Percentiles rank a stretch among this genome's conserved stretches.
phyloP scores from a whole-genome alignment of 2,113 vertebrate species.

The Zapus hudsonius region DNA sequence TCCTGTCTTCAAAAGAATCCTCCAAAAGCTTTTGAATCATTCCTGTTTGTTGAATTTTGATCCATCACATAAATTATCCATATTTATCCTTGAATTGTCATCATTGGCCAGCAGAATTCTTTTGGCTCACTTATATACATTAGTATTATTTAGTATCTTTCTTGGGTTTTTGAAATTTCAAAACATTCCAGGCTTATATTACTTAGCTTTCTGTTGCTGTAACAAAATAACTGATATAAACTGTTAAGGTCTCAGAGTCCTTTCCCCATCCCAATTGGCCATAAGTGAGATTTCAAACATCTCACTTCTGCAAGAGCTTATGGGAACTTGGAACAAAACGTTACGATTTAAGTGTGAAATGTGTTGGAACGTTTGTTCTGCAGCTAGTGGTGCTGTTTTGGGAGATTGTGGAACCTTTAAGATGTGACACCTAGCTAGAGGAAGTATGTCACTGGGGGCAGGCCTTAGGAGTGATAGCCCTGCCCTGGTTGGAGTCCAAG shows the following conservation, averaged over 20 bases:
- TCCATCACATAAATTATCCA: neutral
- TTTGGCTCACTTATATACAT: neutral
- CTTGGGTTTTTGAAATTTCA: constrained; percentile 13
- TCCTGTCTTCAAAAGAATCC: constrained; percentile 34
- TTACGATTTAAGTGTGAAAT: no score
- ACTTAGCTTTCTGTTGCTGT: no score
- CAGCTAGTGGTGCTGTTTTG: neutral
- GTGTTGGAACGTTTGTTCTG: neutral
- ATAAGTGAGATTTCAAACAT: no score
- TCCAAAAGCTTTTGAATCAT: neutral
- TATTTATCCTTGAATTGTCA: constrained; percentile 20
- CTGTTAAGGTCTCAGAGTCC: no score
- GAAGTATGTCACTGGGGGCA: neutral
- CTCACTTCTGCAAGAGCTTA: no score
- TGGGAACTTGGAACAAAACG: neutral
- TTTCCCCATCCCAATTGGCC: no score
- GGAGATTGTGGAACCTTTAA: neutral
- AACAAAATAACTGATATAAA: no score
- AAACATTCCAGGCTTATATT: neutral
- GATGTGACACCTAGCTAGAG: neutral
- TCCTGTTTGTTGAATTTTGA: constrained; percentile 7
- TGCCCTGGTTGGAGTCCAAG: no score
- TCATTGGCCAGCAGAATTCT: neutral
- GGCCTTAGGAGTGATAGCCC: neutral
- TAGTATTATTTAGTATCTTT: constrained; percentile 6